These are phyloP conservation scores for Passer domesticus DNA, from an alignment of 2,113 vertebrate genomes.

Conservation along the genomic window DNA sequence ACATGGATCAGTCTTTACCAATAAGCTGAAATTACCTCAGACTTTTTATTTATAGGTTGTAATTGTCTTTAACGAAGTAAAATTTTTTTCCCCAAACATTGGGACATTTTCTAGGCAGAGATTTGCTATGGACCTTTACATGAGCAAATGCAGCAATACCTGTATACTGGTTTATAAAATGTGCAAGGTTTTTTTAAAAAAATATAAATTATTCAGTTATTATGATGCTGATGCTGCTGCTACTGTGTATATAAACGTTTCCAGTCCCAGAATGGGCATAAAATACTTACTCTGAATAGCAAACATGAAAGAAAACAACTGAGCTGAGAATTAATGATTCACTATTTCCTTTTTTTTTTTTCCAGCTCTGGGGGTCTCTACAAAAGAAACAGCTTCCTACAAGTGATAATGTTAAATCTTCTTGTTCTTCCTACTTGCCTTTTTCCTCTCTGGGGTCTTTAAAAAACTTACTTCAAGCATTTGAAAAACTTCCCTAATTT, in stretches of 20 bases:
- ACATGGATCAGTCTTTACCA: neutral
- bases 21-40: neutral
- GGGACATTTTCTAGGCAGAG: neutral
- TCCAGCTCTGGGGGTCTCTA: neutral
- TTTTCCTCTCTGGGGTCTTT: constrained; percentile 24
- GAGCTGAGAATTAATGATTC: constrained; percentile 40
- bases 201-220: constrained; percentile 42
- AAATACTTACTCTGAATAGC: constrained; percentile 42
- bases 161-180: neutral
- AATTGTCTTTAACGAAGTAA: neutral
- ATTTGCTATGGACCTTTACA: neutral
- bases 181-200: accelerated
- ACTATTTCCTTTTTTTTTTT: neutral
- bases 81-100: neutral
- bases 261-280: constrained; percentile 38
- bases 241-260: constrained; percentile 16
- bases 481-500: constrained; percentile 22
- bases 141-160: neutral
- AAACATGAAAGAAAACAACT: constrained; percentile 47
- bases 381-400: constrained; percentile 16
- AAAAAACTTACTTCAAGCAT: constrained; percentile 9
- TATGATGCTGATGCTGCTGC: neutral
- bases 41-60: neutral
- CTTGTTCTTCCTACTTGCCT: neutral
- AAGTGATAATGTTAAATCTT: constrained; percentile 38